Conservation (phyloP, 1,140 invertebrate genomes). For the Euglossa dilemma region DNA sequence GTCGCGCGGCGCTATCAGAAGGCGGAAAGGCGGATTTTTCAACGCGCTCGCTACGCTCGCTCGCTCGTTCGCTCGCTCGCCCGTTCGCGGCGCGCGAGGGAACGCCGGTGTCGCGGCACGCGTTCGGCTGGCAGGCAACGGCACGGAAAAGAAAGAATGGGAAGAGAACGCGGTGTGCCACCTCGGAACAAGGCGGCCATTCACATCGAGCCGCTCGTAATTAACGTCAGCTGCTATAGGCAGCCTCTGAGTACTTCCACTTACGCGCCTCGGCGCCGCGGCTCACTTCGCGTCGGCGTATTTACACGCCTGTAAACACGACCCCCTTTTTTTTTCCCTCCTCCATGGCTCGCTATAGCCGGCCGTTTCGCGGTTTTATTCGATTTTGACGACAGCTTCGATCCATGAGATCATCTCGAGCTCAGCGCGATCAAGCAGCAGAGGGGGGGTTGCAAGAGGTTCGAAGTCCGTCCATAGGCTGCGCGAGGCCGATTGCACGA, state of each 20-base stretch:
- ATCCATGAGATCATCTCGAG: slow-evolving; percentile 5
- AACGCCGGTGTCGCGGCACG: slow-evolving; percentile 27
- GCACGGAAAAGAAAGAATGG: slow-evolving; percentile 37
- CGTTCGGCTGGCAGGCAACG: not conserved
- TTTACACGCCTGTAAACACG: slow-evolving; percentile 35
- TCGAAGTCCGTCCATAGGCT: not conserved
- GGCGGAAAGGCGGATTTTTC: slow-evolving; percentile 57
- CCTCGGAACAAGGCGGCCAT: slow-evolving; percentile 69
- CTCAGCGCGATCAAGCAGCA: not conserved
- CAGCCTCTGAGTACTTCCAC: slow-evolving; percentile 60
- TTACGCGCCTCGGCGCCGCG: slow-evolving; percentile 59
- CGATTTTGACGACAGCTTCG: slow-evolving; percentile 4
- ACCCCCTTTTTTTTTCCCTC: slow-evolving; percentile 14
- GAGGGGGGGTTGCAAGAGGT: not conserved
- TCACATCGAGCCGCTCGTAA: slow-evolving; percentile 63
- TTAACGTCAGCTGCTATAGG: slow-evolving; percentile 68
- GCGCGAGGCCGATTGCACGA: not conserved
- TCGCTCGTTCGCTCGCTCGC: not conserved
- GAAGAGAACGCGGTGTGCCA: slow-evolving; percentile 58
- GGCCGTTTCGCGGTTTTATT: not conserved
- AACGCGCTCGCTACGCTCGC: not conserved
- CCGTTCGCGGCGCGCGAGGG: not conserved
- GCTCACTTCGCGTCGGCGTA: slow-evolving; percentile 26
- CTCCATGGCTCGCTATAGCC: not conserved
- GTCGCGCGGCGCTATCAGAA: slow-evolving; percentile 36